These are phyloP conservation scores for Neomonachus schauinslandi DNA, from an alignment of 2,113 vertebrate genomes.

Conservation along the genomic window DNA sequence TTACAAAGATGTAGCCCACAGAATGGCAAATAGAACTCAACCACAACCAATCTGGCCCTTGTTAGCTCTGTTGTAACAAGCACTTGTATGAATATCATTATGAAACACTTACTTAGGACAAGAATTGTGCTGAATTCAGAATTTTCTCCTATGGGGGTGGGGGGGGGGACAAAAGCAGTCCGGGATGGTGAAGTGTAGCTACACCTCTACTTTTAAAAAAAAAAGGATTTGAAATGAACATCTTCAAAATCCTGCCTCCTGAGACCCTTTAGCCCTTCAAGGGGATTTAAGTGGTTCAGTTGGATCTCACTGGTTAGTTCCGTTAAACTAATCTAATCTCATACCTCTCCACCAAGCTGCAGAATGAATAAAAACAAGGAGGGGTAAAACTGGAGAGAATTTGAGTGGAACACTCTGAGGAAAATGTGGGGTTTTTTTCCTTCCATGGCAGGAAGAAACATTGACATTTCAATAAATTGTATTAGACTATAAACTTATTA, in stretches of 20 bases:
- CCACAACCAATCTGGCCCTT: conserved; percentile 65
- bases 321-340: conserved; percentile 17
- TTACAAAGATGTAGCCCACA: conserved; percentile 60
- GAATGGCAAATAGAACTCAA: conserved; percentile 52
- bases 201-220: not conserved
- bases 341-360: conserved; percentile 10
- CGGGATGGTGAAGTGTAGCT: not conserved
- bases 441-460: conserved; percentile 35
- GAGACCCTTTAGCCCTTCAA: not conserved
- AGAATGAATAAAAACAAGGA: conserved; percentile 50
- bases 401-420: conserved; percentile 45
- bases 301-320: not conserved
- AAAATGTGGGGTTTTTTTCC: not conserved
- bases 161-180: not conserved
- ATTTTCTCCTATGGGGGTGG: not conserved
- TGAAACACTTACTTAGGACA: conserved; percentile 41
- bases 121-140: conserved; percentile 24
- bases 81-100: conserved; percentile 53
- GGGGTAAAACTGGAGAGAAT: conserved; percentile 47
- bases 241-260: not conserved
- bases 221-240: not conserved
- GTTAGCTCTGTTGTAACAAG: conserved; percentile 38
- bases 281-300: not conserved
- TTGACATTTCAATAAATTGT: conserved; percentile 58
- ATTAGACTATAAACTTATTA: conserved; percentile 40